A percentile compares a stretch with the other conserved stretches of the same genome.
phyloP scores from a whole-genome alignment of 2,888 invertebrate species.

The Ceramica pisi region DNA sequence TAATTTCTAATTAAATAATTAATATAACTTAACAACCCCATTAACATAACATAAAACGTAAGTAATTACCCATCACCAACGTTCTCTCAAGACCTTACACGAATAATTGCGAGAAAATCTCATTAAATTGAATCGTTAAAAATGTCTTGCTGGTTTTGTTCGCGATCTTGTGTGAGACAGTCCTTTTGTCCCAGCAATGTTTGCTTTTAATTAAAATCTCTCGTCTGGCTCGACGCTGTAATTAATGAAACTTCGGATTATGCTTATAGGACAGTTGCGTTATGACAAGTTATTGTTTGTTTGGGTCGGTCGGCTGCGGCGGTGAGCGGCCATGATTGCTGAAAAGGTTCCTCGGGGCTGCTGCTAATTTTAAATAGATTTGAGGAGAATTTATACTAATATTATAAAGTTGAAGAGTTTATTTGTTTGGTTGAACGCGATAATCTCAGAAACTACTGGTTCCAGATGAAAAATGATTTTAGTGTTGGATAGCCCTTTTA shows the following conservation, averaged over 20 bases:
- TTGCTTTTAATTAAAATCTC: constrained; percentile 79
- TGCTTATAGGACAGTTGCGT: constrained; percentile 49
- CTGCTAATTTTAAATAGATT: not conserved
- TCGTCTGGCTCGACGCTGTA: constrained; percentile 56
- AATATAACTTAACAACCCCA: constrained; percentile 20
- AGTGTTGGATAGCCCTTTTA: too few relatives aligned
- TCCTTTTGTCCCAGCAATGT: constrained; percentile 70
- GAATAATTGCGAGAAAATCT: constrained; percentile 29
- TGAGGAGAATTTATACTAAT: not conserved
- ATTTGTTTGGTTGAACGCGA: too few relatives aligned
- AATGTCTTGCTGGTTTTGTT: constrained; percentile 53
- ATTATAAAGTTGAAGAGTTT: too few relatives aligned
- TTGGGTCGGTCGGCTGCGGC: constrained; percentile 24
- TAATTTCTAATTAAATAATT: not conserved
- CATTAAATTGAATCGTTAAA: constrained; percentile 64
- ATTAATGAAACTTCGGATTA: constrained; percentile 65
- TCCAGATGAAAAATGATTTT: too few relatives aligned
- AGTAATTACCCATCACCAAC: constrained; percentile 30
- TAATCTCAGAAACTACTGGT: too few relatives aligned
- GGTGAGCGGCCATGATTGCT: constrained; percentile 16
- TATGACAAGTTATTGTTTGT: constrained; percentile 63
- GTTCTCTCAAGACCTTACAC: constrained; percentile 17
- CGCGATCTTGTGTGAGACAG: constrained; percentile 55
- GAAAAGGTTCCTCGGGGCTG: not conserved
- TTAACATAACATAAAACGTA: constrained; percentile 25